Evolutionary conservation across 2,113 vertebrate genomes (phyloP).

Genomic region (Pyxicephalus adspersus): DNA sequence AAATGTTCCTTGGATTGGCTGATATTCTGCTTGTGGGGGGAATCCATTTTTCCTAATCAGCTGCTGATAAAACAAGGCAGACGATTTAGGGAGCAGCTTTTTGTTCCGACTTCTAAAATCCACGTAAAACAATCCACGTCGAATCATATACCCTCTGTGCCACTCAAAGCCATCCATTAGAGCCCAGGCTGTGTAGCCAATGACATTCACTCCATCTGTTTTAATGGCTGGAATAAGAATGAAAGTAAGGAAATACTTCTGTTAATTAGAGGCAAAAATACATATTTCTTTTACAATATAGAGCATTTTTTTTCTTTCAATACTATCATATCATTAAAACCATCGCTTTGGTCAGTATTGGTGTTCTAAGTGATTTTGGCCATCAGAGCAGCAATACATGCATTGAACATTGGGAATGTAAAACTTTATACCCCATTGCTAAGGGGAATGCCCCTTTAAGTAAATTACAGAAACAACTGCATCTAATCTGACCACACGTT

Average conservation of each 20-base stretch:
- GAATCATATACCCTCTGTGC: constrained; percentile 87
- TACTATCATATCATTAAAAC: too few species aligned
- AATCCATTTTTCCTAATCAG: constrained; percentile 93
- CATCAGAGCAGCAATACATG: too few species aligned
- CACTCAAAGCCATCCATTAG: constrained; percentile 96
- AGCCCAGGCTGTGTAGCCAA: constrained; percentile 96
- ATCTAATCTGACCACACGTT: too few species aligned
- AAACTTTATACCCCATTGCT: too few species aligned
- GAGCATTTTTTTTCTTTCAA: too few species aligned
- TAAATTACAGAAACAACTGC: too few species aligned
- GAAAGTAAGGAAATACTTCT: background rate
- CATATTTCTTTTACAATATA: too few species aligned
- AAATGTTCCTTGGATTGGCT: constrained; percentile 81
- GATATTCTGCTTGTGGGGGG: constrained; percentile 86
- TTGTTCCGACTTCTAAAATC: constrained; percentile 90
- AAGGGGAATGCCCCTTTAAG: too few species aligned
- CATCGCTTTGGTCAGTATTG: too few species aligned
- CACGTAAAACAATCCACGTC: constrained; percentile 90
- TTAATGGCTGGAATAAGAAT: constrained; percentile 76
- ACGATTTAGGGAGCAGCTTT: constrained; percentile 89
- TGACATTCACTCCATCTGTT: constrained; percentile 83
- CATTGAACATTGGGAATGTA: too few species aligned
- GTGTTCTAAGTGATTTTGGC: too few species aligned
- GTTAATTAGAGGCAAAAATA: too few species aligned
- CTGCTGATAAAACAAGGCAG: constrained; percentile 90